These are phyloP conservation scores for Calliphora vomitoria DNA, from an alignment of 2,888 invertebrate species.

Conservation along the genomic window DNA sequence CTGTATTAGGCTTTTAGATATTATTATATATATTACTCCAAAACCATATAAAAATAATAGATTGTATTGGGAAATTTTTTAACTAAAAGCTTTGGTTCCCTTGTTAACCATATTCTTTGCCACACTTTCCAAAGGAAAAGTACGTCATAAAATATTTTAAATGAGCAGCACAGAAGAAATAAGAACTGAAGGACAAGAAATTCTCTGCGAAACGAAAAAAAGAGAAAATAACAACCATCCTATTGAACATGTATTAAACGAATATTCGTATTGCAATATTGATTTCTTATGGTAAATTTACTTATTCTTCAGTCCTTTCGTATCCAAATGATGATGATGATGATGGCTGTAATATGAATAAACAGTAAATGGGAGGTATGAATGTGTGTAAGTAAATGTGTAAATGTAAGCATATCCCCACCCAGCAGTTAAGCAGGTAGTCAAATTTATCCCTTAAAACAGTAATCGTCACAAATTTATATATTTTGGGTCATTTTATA, in stretches of 20 bases:
- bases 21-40: too few species aligned
- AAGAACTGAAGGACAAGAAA: neutral
- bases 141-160: neutral
- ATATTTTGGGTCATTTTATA: too few species aligned
- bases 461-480: too few species aligned
- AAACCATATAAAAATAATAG: too few species aligned
- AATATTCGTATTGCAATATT: conserved; percentile 19
- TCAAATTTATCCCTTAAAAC: too few species aligned
- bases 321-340: conserved; percentile 1
- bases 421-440: too few species aligned
- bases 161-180: neutral
- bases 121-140: neutral
- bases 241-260: neutral
- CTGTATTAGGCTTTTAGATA: too few species aligned
- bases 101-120: neutral
- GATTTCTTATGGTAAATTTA: conserved; percentile 45
- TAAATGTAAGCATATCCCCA: conserved; percentile 1
- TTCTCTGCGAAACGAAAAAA: neutral
- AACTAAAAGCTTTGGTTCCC: too few species aligned
- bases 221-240: neutral
- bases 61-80: too few species aligned
- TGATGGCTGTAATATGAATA: neutral
- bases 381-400: neutral
- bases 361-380: neutral
- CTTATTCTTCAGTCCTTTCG: neutral